Conservation (phyloP, 1,140 invertebrate species). For the Ctenoplectra terminalis region DNA sequence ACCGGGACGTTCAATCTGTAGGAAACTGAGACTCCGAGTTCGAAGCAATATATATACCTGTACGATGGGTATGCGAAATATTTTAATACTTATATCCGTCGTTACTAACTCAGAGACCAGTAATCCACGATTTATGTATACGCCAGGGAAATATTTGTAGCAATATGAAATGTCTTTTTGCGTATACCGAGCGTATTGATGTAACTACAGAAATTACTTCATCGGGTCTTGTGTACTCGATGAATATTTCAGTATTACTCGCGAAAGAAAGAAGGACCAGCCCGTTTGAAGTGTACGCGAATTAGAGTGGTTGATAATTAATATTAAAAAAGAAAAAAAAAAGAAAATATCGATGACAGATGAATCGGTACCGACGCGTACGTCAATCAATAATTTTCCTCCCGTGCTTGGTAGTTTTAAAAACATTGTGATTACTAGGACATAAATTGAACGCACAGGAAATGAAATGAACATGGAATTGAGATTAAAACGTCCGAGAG, state of each 20-base stretch:
- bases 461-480: slow-evolving; percentile 22
- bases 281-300: too few species aligned
- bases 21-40: slow-evolving; percentile 52
- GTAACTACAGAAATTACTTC: slow-evolving; percentile 2
- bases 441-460: not conserved
- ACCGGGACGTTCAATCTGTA: slow-evolving; percentile 51
- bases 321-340: not conserved
- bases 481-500: slow-evolving; percentile 41
- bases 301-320: not conserved
- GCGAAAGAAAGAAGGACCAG: not conserved
- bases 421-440: slow-evolving; percentile 10
- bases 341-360: not conserved
- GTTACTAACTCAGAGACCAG: slow-evolving; percentile 43
- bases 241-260: not conserved
- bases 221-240: not conserved
- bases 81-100: slow-evolving; percentile 59
- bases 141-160: slow-evolving; percentile 49
- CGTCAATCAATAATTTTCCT: not conserved
- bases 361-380: too few species aligned
- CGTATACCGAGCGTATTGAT: not conserved
- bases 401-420: not conserved
- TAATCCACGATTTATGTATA: slow-evolving; percentile 54
- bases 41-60: slow-evolving; percentile 40
- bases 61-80: slow-evolving; percentile 55
- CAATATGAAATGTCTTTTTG: slow-evolving; percentile 42